Percentiles rank a stretch among this genome's conserved stretches.
These are phyloP conservation scores for Bursaphelenchus mucronatus DNA, from an alignment of 1,140 invertebrate species.

Conservation along the genomic window DNA sequence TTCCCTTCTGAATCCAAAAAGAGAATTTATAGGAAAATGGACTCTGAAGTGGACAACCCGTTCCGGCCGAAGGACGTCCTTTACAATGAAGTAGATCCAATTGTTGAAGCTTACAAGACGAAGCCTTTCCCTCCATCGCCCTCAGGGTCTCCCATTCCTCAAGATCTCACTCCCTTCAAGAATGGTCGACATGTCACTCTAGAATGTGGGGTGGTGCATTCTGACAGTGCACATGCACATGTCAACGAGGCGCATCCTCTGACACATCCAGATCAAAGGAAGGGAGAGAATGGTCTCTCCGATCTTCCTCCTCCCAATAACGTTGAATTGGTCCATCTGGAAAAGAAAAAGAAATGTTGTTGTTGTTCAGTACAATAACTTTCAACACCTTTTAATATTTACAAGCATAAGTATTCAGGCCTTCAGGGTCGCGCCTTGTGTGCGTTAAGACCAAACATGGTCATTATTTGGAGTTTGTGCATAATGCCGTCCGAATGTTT, in stretches of 20 bases:
- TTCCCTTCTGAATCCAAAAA: not conserved
- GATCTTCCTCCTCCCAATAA: slow-evolving; percentile 40
- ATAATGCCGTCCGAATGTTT: too few species aligned
- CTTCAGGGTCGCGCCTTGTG: too few species aligned
- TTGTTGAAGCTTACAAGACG: slow-evolving; percentile 46
- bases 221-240: not conserved
- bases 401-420: too few species aligned
- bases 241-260: not conserved
- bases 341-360: slow-evolving; percentile 42
- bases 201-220: not conserved
- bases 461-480: too few species aligned
- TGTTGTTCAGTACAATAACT: slow-evolving; percentile 33
- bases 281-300: slow-evolving; percentile 14
- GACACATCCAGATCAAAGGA: slow-evolving; percentile 7
- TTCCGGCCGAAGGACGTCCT: slow-evolving; percentile 47
- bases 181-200: slow-evolving; percentile 18
- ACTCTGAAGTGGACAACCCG: slow-evolving; percentile 45
- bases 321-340: slow-evolving; percentile 43
- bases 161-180: slow-evolving; percentile 24
- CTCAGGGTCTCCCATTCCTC: slow-evolving; percentile 42
- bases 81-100: slow-evolving; percentile 52
- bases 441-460: too few species aligned
- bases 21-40: slow-evolving; percentile 38
- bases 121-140: slow-evolving; percentile 48
- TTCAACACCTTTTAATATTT: too few species aligned